phyloP scores from a whole-genome alignment of 2,113 vertebrate genomes.

The Equus przewalskii region DNA sequence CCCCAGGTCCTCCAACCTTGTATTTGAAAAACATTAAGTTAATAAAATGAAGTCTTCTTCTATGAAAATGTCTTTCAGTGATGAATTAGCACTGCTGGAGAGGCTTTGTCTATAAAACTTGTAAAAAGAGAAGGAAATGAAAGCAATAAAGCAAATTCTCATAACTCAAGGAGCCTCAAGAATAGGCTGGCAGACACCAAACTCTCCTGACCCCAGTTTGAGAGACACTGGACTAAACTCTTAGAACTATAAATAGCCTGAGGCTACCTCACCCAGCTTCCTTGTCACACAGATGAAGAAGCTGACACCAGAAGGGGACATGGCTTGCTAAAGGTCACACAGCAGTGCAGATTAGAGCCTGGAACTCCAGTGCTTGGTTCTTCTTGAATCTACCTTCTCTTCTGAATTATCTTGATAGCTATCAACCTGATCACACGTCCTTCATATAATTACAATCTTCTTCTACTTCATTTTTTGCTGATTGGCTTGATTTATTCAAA shows the following conservation, averaged over 20 bases:
- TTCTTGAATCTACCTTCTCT: not conserved
- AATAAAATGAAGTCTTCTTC: not conserved
- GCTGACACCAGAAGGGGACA: not conserved
- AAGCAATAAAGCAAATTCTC: not conserved
- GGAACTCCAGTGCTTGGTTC: not conserved
- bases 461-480: not conserved
- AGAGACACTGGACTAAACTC: not conserved
- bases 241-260: not conserved
- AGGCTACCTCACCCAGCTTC: not conserved
- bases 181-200: not conserved
- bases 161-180: not conserved
- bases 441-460: not conserved
- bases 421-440: not conserved
- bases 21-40: conserved; percentile 6
- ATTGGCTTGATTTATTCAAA: conserved; percentile 20
- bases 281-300: not conserved
- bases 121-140: not conserved
- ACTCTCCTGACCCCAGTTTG: not conserved
- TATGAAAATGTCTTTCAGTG: not conserved
- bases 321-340: not conserved
- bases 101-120: not conserved
- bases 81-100: not conserved
- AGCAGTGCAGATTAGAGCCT: not conserved
- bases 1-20: not conserved
- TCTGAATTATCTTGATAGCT: not conserved